Evolutionary conservation across 2,888 invertebrate genomes (phyloP).

Genomic region (Apodemia duryi): DNA sequence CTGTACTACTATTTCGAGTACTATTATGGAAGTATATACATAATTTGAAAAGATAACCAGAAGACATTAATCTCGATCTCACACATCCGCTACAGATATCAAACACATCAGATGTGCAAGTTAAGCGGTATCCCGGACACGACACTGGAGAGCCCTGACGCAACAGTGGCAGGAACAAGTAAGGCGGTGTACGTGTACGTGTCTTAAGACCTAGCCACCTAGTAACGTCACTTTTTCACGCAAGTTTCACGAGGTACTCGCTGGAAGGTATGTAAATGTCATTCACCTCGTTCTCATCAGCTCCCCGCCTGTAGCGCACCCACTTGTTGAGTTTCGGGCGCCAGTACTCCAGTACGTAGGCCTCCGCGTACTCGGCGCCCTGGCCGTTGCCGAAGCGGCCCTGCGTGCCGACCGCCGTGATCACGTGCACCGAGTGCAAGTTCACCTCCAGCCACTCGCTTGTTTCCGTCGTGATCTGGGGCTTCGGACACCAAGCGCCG

Average conservation of each 20-base stretch:
- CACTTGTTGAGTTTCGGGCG: conserved; percentile 88
- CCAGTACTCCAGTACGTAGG: conserved; percentile 91
- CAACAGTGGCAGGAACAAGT: background rate
- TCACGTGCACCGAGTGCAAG: conserved; percentile 87
- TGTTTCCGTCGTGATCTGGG: conserved; percentile 87
- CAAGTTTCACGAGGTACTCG: background rate
- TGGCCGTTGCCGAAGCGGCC: conserved; percentile 95
- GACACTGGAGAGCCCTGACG: background rate
- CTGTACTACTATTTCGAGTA: too few relatives aligned
- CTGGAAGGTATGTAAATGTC: background rate
- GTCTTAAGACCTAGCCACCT: too few relatives aligned
- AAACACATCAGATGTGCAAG: too few relatives aligned
- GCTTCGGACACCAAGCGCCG: conserved; percentile 96
- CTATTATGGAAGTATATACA: too few relatives aligned
- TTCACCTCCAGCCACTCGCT: conserved; percentile 90
- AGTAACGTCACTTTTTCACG: too few relatives aligned
- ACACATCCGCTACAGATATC: too few relatives aligned
- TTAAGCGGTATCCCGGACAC: too few relatives aligned
- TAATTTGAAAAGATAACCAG: too few relatives aligned
- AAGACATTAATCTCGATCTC: too few relatives aligned
- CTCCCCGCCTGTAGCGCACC: conserved; percentile 87
- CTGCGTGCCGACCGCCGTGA: conserved; percentile 90
- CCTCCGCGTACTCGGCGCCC: conserved; percentile 92
- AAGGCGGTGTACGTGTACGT: too few relatives aligned
- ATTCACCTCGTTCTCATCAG: conserved; percentile 87